phyloP scores from a whole-genome alignment of 2,888 invertebrate genomes.

The Pteria penguin region DNA sequence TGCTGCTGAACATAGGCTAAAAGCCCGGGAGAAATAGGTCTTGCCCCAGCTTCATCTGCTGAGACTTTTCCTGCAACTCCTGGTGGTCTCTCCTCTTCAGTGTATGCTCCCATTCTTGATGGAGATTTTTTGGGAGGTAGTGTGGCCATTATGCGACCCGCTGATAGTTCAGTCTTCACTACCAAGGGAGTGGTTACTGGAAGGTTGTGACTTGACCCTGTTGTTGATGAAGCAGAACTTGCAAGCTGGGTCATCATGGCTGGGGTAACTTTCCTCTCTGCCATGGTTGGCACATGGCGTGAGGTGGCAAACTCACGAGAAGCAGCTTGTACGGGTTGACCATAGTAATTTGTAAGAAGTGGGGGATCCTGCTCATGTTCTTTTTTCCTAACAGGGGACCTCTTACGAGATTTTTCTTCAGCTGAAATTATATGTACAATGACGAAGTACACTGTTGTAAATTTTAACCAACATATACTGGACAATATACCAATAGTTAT shows the following conservation, averaged over 20 bases:
- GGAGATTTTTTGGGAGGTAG: constrained; percentile 61
- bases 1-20: neutral
- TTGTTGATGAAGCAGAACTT: neutral
- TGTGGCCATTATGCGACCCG: constrained; percentile 24
- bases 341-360: neutral
- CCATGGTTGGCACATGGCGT: constrained; percentile 5
- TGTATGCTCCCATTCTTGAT: constrained; percentile 41
- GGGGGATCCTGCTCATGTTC: neutral
- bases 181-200: neutral
- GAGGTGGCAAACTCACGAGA: neutral
- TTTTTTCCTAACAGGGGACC: constrained; percentile 12
- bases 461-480: too few relatives aligned
- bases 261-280: constrained; percentile 12
- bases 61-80: neutral
- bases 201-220: neutral
- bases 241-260: neutral
- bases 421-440: too few relatives aligned
- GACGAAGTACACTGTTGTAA: too few relatives aligned
- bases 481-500: too few relatives aligned
- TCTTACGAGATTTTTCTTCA: neutral
- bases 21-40: neutral
- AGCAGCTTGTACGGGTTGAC: neutral
- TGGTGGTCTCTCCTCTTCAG: neutral
- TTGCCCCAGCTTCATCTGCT: neutral
- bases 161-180: neutral